Conservation (phyloP, 2,888 invertebrate species). For the Nomada fucata region DNA sequence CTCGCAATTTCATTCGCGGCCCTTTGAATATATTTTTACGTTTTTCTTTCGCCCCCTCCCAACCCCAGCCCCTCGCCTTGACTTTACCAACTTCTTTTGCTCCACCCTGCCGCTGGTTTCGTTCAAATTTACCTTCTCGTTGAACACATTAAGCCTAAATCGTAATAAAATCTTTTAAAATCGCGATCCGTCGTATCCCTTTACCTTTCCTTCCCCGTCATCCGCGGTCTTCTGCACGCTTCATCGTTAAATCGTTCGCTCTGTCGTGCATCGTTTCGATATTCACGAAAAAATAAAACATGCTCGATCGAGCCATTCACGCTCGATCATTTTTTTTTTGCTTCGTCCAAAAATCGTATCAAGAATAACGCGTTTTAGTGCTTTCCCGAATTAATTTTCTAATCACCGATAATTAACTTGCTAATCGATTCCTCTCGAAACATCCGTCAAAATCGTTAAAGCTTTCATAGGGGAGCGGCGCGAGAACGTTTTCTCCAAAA, state of each 20-base stretch:
- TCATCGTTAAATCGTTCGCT: conserved; percentile 6
- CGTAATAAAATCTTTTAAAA: conserved; percentile 77
- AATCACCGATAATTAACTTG: conserved; percentile 66
- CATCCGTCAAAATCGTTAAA: conserved; percentile 35
- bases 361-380: conserved; percentile 80
- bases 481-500: conserved; percentile 60
- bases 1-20: conserved; percentile 61
- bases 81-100: conserved; percentile 41
- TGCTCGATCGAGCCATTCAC: conserved; percentile 40
- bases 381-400: conserved; percentile 43
- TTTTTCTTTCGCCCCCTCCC: conserved; percentile 16
- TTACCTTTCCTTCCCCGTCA: neutral
- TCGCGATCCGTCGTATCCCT: conserved; percentile 54
- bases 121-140: conserved; percentile 73
- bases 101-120: conserved; percentile 47
- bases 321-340: conserved; percentile 15
- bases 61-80: conserved; percentile 32
- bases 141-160: conserved; percentile 84
- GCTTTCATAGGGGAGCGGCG: conserved; percentile 62
- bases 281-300: conserved; percentile 60
- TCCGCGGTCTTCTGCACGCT: neutral
- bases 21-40: conserved; percentile 46
- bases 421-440: conserved; percentile 44
- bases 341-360: conserved; percentile 80
- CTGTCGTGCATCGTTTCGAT: conserved; percentile 39